phyloP scores from a whole-genome alignment of 1,140 invertebrate species.

The Drosophila obscura region DNA sequence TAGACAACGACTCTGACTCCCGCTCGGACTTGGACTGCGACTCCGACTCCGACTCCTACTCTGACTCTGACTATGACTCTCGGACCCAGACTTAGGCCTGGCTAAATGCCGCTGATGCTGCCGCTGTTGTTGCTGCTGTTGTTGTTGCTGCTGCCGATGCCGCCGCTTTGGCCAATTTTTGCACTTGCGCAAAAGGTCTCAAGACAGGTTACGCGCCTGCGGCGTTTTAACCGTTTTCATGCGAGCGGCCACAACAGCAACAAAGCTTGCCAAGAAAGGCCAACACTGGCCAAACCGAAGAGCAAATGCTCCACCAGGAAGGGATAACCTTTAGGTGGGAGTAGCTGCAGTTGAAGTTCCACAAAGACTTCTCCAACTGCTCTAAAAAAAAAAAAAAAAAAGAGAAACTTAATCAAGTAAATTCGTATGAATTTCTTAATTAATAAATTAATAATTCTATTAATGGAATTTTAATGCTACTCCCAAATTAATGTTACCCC shows the following conservation, averaged over 20 bases:
- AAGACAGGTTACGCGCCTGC: conserved; percentile 80
- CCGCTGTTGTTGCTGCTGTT: conserved; percentile 11
- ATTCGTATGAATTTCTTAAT: too few species aligned
- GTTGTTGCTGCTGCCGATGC: conserved; percentile 19
- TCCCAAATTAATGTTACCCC: too few species aligned
- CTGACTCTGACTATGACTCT: conserved; percentile 12
- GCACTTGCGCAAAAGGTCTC: conserved; percentile 81
- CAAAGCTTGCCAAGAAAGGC: conserved; percentile 36
- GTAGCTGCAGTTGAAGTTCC: too few species aligned
- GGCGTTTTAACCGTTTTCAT: conserved; percentile 79
- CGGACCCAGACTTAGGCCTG: conserved; percentile 30
- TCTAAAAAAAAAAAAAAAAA: too few species aligned
- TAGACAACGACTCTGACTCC: conserved; percentile 34
- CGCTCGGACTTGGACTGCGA: too few species aligned
- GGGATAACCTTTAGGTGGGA: too few species aligned
- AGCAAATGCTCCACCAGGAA: background rate
- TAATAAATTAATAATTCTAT: too few species aligned
- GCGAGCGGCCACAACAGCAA: conserved; percentile 32
- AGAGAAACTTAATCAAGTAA: too few species aligned
- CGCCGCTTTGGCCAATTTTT: conserved; percentile 76
- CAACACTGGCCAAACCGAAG: conserved; percentile 12
- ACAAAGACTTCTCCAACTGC: too few species aligned
- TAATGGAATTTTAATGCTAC: too few species aligned
- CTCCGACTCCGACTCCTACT: conserved; percentile 3
- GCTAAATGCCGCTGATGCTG: conserved; percentile 54